Evolutionary conservation across 2,888 invertebrate genomes (phyloP), one percentile per base, ranked within the genome.

Genomic region (Caenorhabditis sp.): DNA sequence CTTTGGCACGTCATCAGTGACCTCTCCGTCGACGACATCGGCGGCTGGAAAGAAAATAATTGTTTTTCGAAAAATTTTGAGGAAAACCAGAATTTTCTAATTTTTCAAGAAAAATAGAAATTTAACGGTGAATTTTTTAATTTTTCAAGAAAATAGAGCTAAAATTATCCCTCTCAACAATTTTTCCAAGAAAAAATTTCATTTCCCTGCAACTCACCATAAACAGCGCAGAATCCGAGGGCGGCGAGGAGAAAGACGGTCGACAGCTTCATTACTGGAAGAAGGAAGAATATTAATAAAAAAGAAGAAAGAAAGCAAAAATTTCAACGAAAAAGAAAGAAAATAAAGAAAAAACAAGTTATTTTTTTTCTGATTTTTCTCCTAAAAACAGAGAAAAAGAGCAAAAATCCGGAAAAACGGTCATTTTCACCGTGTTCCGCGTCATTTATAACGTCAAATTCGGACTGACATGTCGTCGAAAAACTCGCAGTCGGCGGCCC

Each of bases 21-120:
- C 85, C 68, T 88, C 89, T 58, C 89, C 89, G 58, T 89, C 89
- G 37, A 84, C 88, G 20, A 85, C 87, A 62, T 88, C 88, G 64
- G 87, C 86, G 60, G 85, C 84, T 70, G 62, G n/a, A 65, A 82
- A 28, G 56, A 24, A 18, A 35, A 3, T n/a, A 18, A 11, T 47
- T 61, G 15, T 6, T 18, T 28, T 32, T 62, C 47, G 35, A 55
- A 20, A 35, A 58, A 20, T 11, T 32, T 32, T 9, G 32, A 32
- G n/a, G n/a, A n/a, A n/a, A n/a, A n/a, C n/a, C n/a, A n/a, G n/a
- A n/a, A n/a, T 40, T 40, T 40, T 40, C 13, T 13, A 6, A 13
- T 40, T 40, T 40, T 40, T 13, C 13, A 2, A 13, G 2, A 40
- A 13, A 40, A 13, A 13, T 35, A 22, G 37, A n/a, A 15, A 15